These are phyloP conservation scores for Caloenas nicobarica DNA, from an alignment of 2,113 vertebrate genomes.

Conservation along the genomic window DNA sequence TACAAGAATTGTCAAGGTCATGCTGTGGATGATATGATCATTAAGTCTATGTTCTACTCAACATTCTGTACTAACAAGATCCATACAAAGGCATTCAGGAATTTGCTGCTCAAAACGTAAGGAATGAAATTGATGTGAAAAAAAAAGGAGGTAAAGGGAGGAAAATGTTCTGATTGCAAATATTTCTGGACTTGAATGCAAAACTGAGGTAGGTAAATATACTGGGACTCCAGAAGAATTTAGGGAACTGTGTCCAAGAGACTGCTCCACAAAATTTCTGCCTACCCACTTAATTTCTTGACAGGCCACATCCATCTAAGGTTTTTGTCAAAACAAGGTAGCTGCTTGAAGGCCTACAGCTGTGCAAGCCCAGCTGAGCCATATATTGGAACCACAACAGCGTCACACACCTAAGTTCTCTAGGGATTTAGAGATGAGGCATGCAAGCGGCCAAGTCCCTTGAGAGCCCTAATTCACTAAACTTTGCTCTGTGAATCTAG, in stretches of 20 bases:
- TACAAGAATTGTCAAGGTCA: not conserved
- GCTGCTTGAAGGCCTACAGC: not conserved
- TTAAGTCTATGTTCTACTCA: not conserved
- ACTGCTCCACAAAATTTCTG: not conserved
- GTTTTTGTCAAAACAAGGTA: not conserved
- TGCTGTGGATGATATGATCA: not conserved
- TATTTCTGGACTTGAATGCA: not conserved
- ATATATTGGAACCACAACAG: not conserved
- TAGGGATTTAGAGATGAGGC: not conserved
- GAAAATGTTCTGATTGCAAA: not conserved
- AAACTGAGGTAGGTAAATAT: not conserved
- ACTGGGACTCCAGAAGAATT: not conserved
- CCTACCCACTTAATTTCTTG: not conserved
- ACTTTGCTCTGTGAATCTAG: not conserved
- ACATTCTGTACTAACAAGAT: not conserved
- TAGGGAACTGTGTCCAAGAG: not conserved
- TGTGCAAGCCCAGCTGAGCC: not conserved
- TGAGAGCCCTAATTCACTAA: not conserved
- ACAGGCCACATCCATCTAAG: not conserved
- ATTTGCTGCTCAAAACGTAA: not conserved
- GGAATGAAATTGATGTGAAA: not conserved
- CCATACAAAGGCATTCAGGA: not conserved
- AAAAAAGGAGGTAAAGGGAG: not conserved
- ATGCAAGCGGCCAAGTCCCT: not conserved
- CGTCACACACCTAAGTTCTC: not conserved